Conservation (phyloP, 2,113 vertebrate genomes). For the Pipa parva region DNA sequence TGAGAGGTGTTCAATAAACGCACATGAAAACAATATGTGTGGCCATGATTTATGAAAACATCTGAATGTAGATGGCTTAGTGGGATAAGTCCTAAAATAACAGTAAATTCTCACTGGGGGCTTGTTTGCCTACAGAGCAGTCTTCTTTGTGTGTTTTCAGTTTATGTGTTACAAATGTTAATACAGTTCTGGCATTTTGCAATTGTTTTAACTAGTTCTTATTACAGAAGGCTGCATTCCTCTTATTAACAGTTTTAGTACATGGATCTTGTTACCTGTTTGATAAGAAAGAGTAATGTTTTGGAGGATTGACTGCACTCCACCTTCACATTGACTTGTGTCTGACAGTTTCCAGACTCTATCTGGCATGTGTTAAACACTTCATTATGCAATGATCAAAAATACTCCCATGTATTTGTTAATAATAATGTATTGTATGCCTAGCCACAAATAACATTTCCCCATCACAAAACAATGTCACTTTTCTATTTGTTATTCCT, state of each 20-base stretch:
- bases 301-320: background rate
- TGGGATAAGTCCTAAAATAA: slow-evolving; percentile 5
- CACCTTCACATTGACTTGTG: background rate
- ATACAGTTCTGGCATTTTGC: background rate
- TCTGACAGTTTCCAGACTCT: slow-evolving; percentile 1
- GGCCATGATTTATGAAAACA: slow-evolving; percentile 20
- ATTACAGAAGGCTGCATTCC: background rate
- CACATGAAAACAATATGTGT: slow-evolving; percentile 1
- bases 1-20: background rate
- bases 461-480: background rate
- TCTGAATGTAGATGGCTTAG: background rate
- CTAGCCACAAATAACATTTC: background rate
- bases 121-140: background rate
- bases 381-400: background rate
- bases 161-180: background rate
- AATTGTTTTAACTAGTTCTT: background rate
- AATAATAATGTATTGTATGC: background rate
- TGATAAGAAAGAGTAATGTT: background rate
- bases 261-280: background rate
- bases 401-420: background rate
- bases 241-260: background rate
- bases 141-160: background rate
- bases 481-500: no score
- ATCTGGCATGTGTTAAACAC: background rate
- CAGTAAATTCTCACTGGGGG: background rate